phyloP scores from a whole-genome alignment of 2,888 invertebrate species.

The Limnephilus rhombicus region DNA sequence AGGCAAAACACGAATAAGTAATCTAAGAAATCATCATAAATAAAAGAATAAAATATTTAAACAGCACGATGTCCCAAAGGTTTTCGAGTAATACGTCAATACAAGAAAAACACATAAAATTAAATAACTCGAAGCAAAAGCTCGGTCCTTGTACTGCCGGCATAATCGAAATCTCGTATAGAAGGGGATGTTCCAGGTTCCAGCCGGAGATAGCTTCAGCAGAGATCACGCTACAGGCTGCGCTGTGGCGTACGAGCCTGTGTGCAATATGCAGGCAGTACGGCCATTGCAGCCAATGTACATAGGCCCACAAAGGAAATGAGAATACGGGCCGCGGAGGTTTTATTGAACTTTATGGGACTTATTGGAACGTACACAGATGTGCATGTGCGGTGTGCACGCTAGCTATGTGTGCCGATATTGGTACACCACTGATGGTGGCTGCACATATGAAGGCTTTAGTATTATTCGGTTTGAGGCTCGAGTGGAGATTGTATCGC shows the following conservation, averaged over 20 bases:
- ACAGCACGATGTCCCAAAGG: not conserved
- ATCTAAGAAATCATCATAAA: not conserved
- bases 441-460: conserved; percentile 18
- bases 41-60: not conserved
- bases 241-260: not conserved
- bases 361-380: conserved; percentile 12
- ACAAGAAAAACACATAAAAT: not conserved
- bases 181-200: conserved; percentile 16
- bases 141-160: not conserved
- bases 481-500: conserved; percentile 61
- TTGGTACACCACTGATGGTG: conserved; percentile 18
- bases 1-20: not conserved
- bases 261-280: not conserved
- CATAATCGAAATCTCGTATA: conserved; percentile 29
- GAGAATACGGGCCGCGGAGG: not conserved
- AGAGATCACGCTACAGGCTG: conserved; percentile 2
- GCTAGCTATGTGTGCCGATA: not conserved
- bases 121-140: conserved; percentile 7
- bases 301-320: not conserved
- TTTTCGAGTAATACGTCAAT: not conserved
- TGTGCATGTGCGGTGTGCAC: not conserved
- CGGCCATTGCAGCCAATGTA: not conserved
- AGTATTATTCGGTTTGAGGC: conserved; percentile 45
- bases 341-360: conserved; percentile 6
- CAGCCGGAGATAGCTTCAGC: conserved; percentile 10